A percentile compares a stretch with the other conserved stretches of the same genome.
phyloP scores from a whole-genome alignment of 2,113 vertebrate species.

The Pica pica region DNA sequence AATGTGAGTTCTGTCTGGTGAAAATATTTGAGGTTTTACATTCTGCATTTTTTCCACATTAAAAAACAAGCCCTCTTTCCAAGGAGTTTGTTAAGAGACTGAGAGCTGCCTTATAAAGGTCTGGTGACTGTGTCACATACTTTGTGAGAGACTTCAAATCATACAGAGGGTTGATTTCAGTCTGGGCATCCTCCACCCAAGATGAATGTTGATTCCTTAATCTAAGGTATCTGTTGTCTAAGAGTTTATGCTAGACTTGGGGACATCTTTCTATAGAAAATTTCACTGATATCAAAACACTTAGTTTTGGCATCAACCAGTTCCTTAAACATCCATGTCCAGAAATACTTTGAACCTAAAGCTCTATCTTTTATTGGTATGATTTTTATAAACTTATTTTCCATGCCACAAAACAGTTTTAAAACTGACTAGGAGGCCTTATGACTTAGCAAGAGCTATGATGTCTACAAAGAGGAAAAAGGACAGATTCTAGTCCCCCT shows the following conservation, averaged over 20 bases:
- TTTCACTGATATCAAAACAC: not conserved
- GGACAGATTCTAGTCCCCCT: not conserved
- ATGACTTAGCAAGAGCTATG: not conserved
- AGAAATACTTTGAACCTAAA: not conserved
- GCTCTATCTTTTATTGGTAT: not conserved
- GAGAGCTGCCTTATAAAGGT: not conserved
- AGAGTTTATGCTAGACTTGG: not conserved
- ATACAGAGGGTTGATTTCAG: not conserved
- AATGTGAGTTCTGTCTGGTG: not conserved
- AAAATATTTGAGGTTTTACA: conserved; percentile 47
- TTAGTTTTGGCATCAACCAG: not conserved
- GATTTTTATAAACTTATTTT: not conserved
- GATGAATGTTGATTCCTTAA: not conserved
- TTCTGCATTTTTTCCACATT: conserved; percentile 48
- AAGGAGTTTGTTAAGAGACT: not conserved
- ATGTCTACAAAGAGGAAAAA: not conserved
- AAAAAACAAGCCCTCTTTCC: conserved; percentile 22
- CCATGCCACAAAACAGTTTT: not conserved
- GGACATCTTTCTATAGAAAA: not conserved
- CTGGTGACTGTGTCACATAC: not conserved
- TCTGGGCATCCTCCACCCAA: not conserved
- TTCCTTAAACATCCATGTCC: not conserved
- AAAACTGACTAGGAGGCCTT: not conserved
- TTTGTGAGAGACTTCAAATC: not conserved
- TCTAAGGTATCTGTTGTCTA: not conserved